Percentiles rank a stretch among this genome's conserved stretches.
Conservation (phyloP, 1,140 invertebrate genomes). For the Homalodisca vitripennis region DNA sequence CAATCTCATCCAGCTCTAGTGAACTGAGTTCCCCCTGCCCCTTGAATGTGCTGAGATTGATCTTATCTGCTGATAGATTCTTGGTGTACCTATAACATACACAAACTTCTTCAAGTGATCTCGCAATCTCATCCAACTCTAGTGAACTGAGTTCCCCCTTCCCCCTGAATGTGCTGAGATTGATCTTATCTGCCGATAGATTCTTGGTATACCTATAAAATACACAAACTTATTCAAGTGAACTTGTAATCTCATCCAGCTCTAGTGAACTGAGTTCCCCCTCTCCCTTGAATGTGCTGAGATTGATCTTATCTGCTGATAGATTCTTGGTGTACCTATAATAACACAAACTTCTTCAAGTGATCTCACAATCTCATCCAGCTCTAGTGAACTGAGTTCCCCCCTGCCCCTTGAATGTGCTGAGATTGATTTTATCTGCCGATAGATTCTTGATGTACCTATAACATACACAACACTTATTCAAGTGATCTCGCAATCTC, state of each 20-base stretch:
- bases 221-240: too few species aligned
- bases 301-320: conserved; percentile 94
- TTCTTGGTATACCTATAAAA: conserved; percentile 94
- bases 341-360: too few species aligned
- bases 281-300: conserved; percentile 96
- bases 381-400: conserved; percentile 89
- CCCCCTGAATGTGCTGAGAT: conserved; percentile 93
- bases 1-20: conserved; percentile 92
- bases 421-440: conserved; percentile 95
- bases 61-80: conserved; percentile 96
- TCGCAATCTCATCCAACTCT: conserved; percentile 94
- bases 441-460: conserved; percentile 99
- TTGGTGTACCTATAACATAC: conserved; percentile 88
- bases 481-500: too few species aligned
- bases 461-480: too few species aligned
- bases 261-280: conserved; percentile 94
- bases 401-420: conserved; percentile 95
- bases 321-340: conserved; percentile 97
- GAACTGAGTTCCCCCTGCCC: conserved; percentile 95
- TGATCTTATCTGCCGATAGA: conserved; percentile 95
- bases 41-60: conserved; percentile 94
- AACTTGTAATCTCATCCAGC: conserved; percentile 93
- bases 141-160: conserved; percentile 95
- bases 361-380: conserved; percentile 79
- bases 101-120: too few species aligned